Evolutionary conservation across 2,797 vertebrate species (phyloP).

Genomic region (Acipenser transmontanus): DNA sequence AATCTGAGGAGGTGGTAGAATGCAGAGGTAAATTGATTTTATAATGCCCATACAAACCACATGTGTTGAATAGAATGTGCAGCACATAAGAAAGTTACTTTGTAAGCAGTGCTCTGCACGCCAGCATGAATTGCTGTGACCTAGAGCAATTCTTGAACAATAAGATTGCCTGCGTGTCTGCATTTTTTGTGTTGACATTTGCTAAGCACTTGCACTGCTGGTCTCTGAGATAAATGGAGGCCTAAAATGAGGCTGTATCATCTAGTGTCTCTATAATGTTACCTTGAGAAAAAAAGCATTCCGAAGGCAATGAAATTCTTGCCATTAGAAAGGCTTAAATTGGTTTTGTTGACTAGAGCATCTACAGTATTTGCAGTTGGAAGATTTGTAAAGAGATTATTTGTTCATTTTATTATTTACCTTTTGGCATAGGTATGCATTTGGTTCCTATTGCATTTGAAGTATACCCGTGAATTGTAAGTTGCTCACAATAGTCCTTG

Average conservation of each 20-base stretch:
- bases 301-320: neutral
- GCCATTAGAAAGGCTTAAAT: neutral
- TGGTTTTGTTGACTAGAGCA: too few species aligned
- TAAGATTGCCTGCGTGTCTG: conserved; percentile 71
- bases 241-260: conserved; percentile 62
- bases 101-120: conserved; percentile 23
- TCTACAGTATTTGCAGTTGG: too few species aligned
- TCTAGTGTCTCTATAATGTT: conserved; percentile 59
- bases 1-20: conserved; percentile 20
- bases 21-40: conserved; percentile 31
- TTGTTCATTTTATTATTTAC: too few species aligned
- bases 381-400: too few species aligned
- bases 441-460: too few species aligned
- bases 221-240: conserved; percentile 65
- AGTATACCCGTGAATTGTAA: too few species aligned
- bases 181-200: conserved; percentile 78
- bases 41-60: conserved; percentile 32
- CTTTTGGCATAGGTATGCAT: too few species aligned
- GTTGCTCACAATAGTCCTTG: too few species aligned
- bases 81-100: conserved; percentile 21
- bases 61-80: conserved; percentile 30
- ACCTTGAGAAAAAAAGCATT: conserved; percentile 41
- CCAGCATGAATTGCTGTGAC: conserved; percentile 60
- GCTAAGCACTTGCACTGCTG: conserved; percentile 66
- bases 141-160: conserved; percentile 72